Evolutionary conservation across 2,888 invertebrate genomes (phyloP), one percentile per base, ranked within the genome.

Genomic region (Abscondita cerata): DNA sequence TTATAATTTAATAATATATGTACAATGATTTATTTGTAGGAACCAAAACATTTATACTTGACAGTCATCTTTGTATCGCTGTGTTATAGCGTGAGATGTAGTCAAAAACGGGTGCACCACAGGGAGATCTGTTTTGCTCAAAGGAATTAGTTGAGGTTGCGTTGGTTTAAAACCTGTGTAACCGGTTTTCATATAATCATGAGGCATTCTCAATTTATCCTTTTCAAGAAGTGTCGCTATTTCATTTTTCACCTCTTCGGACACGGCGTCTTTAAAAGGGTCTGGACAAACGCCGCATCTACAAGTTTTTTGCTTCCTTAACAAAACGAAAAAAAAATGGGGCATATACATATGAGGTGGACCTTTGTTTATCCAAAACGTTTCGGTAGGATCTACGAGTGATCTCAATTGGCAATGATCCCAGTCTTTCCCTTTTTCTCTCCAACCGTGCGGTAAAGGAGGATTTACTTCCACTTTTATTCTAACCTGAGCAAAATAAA

Each of bases 151-250:
- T 11, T 66, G 55, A 9, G 78, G 66, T 12, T 76, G 41, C 47
- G 62, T 60, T 1, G 80, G 78, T 63, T 68, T 73, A 56, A 78
- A 77, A 18, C 80, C 81, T 4, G 73, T 68, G 65, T 80, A 81
- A 4, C 73, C 73, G 2, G 75, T 73, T 31, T 69, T 71, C n/a
- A 73, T 62, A 54, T 72, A 69, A 62, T 81, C 79, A 63, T 81
- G 80, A 9, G 78, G 71, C n/a, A 75, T 62, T 44, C 78, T 67
- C 31, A 81, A 62, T 60, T 73, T 72, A 47, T 81, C 74, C 6
- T 73, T 66, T 13, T 68, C 59, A 3, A 80, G 73, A 33, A 80
- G 67, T 5, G 72, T 58, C 4, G 68, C 61, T 25, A 81, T 78
- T 56, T 73, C 68, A 2, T 74, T 56, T 65, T 75, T 78, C 1